phyloP scores from a whole-genome alignment of 1,140 invertebrate species.

The Drosophila leontia region DNA sequence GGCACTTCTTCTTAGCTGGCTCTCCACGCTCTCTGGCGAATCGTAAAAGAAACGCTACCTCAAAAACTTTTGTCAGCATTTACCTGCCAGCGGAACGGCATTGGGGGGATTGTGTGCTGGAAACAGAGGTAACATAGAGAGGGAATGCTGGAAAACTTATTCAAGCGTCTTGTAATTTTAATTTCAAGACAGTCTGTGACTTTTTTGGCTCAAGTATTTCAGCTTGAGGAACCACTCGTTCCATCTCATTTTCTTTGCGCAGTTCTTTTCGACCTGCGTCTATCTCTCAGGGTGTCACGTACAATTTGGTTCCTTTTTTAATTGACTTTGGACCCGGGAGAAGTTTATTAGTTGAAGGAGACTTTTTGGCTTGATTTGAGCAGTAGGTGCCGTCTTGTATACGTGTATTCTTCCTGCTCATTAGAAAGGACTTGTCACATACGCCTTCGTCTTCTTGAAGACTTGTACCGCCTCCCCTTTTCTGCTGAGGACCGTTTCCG shows the following conservation, averaged over 20 bases:
- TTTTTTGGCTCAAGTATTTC: slow-evolving; percentile 73
- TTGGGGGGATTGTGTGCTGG: not conserved
- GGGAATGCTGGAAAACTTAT: slow-evolving; percentile 41
- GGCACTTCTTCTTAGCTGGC: slow-evolving; percentile 55
- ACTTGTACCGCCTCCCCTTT: slow-evolving; percentile 22
- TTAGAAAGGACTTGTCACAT: slow-evolving; percentile 79
- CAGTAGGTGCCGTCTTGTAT: slow-evolving; percentile 51
- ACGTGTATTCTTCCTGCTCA: slow-evolving; percentile 57
- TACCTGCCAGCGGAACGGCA: slow-evolving; percentile 33
- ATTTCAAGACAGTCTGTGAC: slow-evolving; percentile 75
- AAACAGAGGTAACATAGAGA: not conserved
- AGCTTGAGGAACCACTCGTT: slow-evolving; percentile 26
- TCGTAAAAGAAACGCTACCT: slow-evolving; percentile 82
- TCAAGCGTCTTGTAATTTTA: slow-evolving; percentile 80
- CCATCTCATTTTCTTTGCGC: not conserved
- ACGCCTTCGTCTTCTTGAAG: slow-evolving; percentile 55
- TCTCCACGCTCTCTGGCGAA: slow-evolving; percentile 67
- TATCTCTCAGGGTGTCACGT: slow-evolving; percentile 70
- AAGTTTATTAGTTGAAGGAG: slow-evolving; percentile 69
- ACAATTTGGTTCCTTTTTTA: slow-evolving; percentile 77
- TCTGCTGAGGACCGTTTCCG: slow-evolving; percentile 49
- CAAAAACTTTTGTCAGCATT: slow-evolving; percentile 71
- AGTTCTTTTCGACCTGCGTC: slow-evolving; percentile 31
- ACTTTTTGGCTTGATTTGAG: slow-evolving; percentile 62
- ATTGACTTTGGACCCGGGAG: slow-evolving; percentile 72